phyloP scores from a whole-genome alignment of 2,888 invertebrate species.

The Andrena marginata region DNA sequence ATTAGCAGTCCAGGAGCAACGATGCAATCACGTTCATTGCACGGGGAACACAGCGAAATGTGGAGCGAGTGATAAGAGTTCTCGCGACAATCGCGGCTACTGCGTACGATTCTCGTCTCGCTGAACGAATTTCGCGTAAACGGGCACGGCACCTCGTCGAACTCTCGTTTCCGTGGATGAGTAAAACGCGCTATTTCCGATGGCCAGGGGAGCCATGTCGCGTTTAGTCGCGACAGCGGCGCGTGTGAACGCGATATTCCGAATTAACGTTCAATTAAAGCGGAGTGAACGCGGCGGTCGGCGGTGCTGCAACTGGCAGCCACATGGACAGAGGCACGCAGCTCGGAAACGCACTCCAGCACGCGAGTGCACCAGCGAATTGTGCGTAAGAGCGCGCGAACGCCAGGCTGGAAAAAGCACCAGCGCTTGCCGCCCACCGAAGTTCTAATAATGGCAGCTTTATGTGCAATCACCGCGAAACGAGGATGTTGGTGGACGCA shows the following conservation, averaged over 20 bases:
- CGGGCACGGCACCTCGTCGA: neutral
- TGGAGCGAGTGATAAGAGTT: conserved; percentile 37
- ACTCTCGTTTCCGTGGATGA: neutral
- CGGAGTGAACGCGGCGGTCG: conserved; percentile 67
- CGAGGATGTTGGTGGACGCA: conserved; percentile 42
- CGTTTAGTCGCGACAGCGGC: neutral
- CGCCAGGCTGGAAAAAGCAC: conserved; percentile 53
- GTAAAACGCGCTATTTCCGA: conserved; percentile 18
- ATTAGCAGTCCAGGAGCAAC: conserved; percentile 7
- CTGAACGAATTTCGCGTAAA: neutral
- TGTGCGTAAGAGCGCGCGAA: conserved; percentile 45
- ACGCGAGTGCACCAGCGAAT: conserved; percentile 42
- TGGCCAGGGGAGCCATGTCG: neutral
- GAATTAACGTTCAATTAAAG: conserved; percentile 75
- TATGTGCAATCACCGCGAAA: conserved; percentile 71
- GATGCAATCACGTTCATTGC: neutral
- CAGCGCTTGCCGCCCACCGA: conserved; percentile 70
- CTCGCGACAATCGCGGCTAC: conserved; percentile 31
- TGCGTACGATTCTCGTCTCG: neutral
- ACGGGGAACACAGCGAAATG: neutral
- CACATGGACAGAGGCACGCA: conserved; percentile 76
- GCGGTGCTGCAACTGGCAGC: conserved; percentile 78
- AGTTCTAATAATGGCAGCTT: conserved; percentile 82
- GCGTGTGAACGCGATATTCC: conserved; percentile 12
- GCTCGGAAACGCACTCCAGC: conserved; percentile 29